phyloP scores from a whole-genome alignment of 2,888 invertebrate species.

The Amorpha juglandis region DNA sequence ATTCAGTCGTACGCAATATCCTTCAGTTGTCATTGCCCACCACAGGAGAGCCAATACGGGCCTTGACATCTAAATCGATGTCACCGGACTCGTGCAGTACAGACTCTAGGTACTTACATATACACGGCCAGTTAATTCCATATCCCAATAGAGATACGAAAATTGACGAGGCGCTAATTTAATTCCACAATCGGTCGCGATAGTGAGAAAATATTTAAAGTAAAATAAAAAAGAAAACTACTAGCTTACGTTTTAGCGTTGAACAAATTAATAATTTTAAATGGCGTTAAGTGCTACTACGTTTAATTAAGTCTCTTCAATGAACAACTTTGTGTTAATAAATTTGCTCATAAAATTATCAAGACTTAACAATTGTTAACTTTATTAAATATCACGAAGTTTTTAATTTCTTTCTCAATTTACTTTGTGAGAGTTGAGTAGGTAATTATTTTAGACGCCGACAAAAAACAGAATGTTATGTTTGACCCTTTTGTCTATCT shows the following conservation, averaged over 20 bases:
- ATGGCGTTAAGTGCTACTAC: background rate
- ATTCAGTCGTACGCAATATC: no score
- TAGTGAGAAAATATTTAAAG: background rate
- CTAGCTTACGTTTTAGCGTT: background rate
- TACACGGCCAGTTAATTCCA: no score
- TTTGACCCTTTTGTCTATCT: no score
- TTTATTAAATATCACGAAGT: background rate
- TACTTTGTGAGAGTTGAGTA: background rate
- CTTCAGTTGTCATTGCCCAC: no score
- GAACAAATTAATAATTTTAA: background rate
- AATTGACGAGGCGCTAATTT: no score
- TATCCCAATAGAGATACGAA: no score
- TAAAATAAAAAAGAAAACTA: background rate
- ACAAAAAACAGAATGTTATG: no score
- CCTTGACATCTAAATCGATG: no score
- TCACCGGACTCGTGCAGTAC: no score
- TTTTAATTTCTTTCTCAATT: background rate
- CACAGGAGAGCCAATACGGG: no score
- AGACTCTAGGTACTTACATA: no score
- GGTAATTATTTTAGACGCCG: background rate
- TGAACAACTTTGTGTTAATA: conserved; percentile 10
- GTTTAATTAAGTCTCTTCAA: conserved; percentile 17
- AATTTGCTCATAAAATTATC: conserved; percentile 27
- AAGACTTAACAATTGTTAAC: background rate
- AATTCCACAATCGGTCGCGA: no score